Evolutionary conservation across 1,140 invertebrate genomes (phyloP), one percentile per base, ranked within the genome.

Genomic region (Bombus fervidus): DNA sequence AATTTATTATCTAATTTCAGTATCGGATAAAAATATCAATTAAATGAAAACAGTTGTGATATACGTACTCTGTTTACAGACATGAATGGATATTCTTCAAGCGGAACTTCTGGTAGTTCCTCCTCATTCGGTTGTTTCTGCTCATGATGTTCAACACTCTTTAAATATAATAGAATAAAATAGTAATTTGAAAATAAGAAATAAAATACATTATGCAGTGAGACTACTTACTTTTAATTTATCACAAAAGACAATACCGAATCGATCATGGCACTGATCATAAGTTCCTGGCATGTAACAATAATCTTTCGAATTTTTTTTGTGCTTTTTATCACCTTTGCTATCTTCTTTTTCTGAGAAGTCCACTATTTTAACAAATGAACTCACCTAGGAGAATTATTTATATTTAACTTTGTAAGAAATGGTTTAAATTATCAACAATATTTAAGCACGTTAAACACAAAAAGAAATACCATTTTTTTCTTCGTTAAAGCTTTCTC

Each of bases 51-150:
- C 34, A 75, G 62, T 76, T 25, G 3, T 22, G 59, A 87, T 39
- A 64, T 79, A 88, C 87, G 53, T 78, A 93, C 93, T 80, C 90
- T 89, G 81, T 95, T 95, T 1, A 92, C 91, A 10, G 94, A 94
- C 62, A 92, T 92, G 53, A 95, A 93, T 68, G 94, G 92, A 91
- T 95, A 95, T 83, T 94, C 92, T 82, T 95, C 95, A 28, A 94
- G 71, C 0, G 89, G 85, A 57, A 90, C 57, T n/a, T 57, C 18
- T 15, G 53, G 80, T 75, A 93, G 43, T 13, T 84, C 83, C 1
- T 91, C 87, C 25, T 79, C 41, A 34, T 76, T 59, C 1, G 76
- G 3, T 18, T 41, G 53, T 5, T 31, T 22, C 13, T 64, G 83
- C n/a, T 3, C 28, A 5, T 18, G 25, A 41, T 22, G 37, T 57